Base-by-base conservation (phyloP, 1,140 invertebrate species). In the Drosophila kanapiae region DNA sequence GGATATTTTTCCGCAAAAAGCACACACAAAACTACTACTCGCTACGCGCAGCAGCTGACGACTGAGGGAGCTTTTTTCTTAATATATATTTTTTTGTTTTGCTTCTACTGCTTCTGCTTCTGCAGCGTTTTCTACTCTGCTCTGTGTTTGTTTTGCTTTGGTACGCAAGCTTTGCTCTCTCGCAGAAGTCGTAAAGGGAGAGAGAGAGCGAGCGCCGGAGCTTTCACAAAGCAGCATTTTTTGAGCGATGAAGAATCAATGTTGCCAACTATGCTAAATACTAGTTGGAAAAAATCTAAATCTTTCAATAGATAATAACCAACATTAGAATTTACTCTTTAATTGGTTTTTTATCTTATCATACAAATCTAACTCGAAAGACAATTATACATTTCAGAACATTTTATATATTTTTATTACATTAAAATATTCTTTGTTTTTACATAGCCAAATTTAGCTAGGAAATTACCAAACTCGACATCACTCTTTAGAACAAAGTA, bases 1-100 rank as follows among this genome's bases (percentile, higher is more conserved):
- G 45, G 49, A 49, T 2, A 2, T 72, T 85, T 85, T 81, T 82
- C 72, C 78, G 60, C 53, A 60, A 87, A 85, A 86, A 87, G 74
- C 85, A 90, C 80, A 83, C 86, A 83, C 86, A 81, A 38, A 63
- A 70, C 63, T 69, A 70, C 87, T 91, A 80, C 72, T 85, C 88
- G 80, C 79, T 83, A 91, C 77, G 90, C 90, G 82, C 90, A 91
- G 90, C 90, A 91, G 90, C 90, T 91, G 90, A 91, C 82, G 82
- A 77, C 42, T 69, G 78, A 78, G 48, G 42, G 43, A 79, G 77
- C 76, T 78, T 79, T 79, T 79, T 79, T 80, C 77, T 79, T 79
- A 48, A 63, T 72, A 72, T 72, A 72, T 60, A 72, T 74, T 79
- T 79, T 78, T 60, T 79, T 79, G 58, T 58, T 71, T 61, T 53